Percentiles rank a stretch among this genome's conserved stretches.
Evolutionary conservation across 2,797 vertebrate genomes (phyloP).

Genomic region (Cyclura pinguis): DNA sequence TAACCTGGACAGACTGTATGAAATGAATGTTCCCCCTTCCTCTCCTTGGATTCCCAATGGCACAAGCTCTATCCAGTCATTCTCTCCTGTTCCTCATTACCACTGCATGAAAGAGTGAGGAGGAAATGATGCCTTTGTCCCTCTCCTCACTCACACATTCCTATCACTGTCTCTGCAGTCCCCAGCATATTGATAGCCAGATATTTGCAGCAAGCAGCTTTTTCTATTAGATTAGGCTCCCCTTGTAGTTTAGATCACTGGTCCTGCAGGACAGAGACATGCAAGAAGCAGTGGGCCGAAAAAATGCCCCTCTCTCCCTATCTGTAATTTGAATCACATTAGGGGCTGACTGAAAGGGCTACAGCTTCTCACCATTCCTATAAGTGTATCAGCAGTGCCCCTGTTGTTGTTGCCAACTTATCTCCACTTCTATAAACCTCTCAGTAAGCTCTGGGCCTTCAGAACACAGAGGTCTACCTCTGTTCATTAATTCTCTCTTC

Average conservation of each 20-base stretch:
- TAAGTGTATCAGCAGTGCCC: neutral
- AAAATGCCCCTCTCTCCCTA: neutral
- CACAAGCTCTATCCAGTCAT: neutral
- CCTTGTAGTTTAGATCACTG: neutral
- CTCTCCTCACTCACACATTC: no score
- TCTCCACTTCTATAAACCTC: no score
- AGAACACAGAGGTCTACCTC: no score
- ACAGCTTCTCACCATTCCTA: neutral
- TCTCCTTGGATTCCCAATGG: neutral
- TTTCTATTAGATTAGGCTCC: neutral
- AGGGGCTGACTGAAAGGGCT: neutral
- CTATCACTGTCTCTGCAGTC: neutral
- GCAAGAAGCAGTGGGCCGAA: neutral
- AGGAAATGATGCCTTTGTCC: neutral
- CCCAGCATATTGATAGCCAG: neutral
- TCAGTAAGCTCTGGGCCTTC: no score
- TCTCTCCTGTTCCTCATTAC: neutral
- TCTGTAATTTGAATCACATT: neutral
- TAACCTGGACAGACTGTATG: neutral
- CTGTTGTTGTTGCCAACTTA: neutral
- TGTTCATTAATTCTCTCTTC: no score
- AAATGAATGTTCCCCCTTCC: neutral
- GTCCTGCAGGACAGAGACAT: neutral
- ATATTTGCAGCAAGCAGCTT: neutral
- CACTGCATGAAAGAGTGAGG: no score